Base-by-base conservation (phyloP, 30 jellyfish, hydroid and myxozoan species). In the Cassiopea xamachana region DNA sequence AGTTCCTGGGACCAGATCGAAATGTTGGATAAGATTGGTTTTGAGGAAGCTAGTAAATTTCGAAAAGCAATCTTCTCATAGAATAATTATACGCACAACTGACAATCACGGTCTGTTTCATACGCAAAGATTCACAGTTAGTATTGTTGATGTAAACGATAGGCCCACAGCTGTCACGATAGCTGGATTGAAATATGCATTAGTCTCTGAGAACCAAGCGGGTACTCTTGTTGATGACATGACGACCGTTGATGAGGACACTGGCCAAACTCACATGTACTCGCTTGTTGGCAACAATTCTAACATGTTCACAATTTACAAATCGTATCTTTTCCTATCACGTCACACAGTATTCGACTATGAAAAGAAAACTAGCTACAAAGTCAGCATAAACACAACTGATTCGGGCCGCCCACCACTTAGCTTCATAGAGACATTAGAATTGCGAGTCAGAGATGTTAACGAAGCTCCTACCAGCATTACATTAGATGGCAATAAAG, bases 391-490 rank as follows among this genome's bases (percentile, higher is more conserved):
- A 16, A 48, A 72, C 9, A 72, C 95, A 7, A 80, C 88, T 12
- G 99, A 95, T 79, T 69, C 91, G 55, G 99, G 99, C 46, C 60
- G 27, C 64, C 99, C 98, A 12, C 93, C 89, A 1, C 18, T 89
- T 97, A 92, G 93, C 62, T 48, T 95, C 73, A 55, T 44, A 17
- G 89, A 79, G 3, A 73, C 96, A 1, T 80, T 95, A 19, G 93
- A 82, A 85, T 83, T 95, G 10, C 47, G 81, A 70, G 89, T 95
- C 39, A 68, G 43, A 47, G 99, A 95, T 86, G 99, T 91, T 50
- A 95, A 95, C 49, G 99, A 95, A 69, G 93, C 93, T 46, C 98
- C 99, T 2, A 75, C 93, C 19, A 97, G 89, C 27, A 89, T 95
- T 39, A 39, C 64, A 13, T 47, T 94, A 27, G 55, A 82, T 39